phyloP scores from a whole-genome alignment of 1,140 invertebrate species.

The Drosophila seguyi region DNA sequence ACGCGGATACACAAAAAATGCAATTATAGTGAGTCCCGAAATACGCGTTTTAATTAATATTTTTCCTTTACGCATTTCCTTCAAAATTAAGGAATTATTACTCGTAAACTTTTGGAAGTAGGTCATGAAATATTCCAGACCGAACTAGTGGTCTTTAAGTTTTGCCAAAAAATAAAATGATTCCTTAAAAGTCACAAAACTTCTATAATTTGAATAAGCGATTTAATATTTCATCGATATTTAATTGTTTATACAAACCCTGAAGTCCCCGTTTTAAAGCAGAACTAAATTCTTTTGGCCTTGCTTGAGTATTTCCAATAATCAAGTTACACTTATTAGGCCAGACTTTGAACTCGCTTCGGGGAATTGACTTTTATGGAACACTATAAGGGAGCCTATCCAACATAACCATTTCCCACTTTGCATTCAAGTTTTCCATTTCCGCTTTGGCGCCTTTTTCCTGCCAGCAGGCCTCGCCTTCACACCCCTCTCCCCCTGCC shows the following conservation, averaged over 20 bases:
- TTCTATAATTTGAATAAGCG: not conserved
- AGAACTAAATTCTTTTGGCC: not conserved
- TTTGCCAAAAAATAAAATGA: not conserved
- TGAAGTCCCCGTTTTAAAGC: not conserved
- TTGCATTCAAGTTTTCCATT: slow-evolving; percentile 53
- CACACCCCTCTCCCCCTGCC: not conserved
- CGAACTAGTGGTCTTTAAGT: not conserved
- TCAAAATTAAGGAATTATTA: not conserved
- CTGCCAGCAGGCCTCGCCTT: slow-evolving; percentile 13
- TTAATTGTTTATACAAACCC: no score
- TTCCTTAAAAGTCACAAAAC: no score
- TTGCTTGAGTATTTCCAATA: slow-evolving; percentile 14
- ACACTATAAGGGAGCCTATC: slow-evolving; percentile 9
- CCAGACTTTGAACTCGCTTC: slow-evolving; percentile 33
- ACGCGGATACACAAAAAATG: slow-evolving; percentile 31
- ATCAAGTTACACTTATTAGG: slow-evolving; percentile 45
- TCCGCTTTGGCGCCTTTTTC: slow-evolving; percentile 42
- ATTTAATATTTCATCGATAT: not conserved
- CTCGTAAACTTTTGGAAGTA: not conserved
- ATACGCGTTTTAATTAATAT: slow-evolving; percentile 42
- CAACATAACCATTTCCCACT: slow-evolving; percentile 36
- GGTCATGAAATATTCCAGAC: not conserved
- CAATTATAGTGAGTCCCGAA: slow-evolving; percentile 28
- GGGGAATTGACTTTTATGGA: slow-evolving; percentile 43
- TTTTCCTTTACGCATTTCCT: slow-evolving; percentile 2